Base-by-base conservation (phyloP, 2,888 invertebrate genomes). In the Morpho deidamia region DNA sequence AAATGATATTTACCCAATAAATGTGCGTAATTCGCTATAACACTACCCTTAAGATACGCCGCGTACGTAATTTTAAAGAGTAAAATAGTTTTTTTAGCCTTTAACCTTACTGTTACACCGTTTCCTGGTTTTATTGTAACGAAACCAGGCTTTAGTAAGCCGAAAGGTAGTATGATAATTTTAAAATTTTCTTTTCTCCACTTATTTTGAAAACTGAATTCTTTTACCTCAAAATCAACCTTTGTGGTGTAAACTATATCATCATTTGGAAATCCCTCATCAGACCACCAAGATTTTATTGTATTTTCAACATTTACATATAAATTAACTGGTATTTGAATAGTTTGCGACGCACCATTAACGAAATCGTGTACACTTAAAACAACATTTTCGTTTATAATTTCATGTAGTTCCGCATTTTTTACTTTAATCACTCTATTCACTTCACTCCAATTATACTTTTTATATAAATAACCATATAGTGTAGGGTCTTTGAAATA, bases 1-100 rank as follows among this genome's bases (percentile, higher is more conserved):
- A 81, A 83, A 56, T 85, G 81, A 56, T 86, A 77, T 59, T 76
- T 78, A 0, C 86, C 86, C 32, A 81, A 83, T 9, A 69, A 9
- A 2, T 62, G 59, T 0, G 70, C 75, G 45, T 76, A 86, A 58
- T 83, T 81, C 0, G 71, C 71, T 14, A 85, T 66, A 0, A 81
- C 42, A 52, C 65, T 71, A 0, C 86, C 86, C 11, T 66, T 55
- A 2, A 87, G 58, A 32, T 60, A 56, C 0, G 83, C 76, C 23
- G 61, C 48, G 33, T 78, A 81, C 1, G 65, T 59, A 2, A 85
- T 51, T 67, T 78, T 71, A 1, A 83, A 41, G 0, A 81, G 33
- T 0, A 83, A 44, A 34, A 72, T 71, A 1, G 73, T 72, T 65
- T 73, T 77, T 3, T 64, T 66, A 3, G 73, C 84, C 1, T 50